Base-by-base conservation (phyloP, 2,797 vertebrate genomes). In the Lepilemur ruficaudatus region DNA sequence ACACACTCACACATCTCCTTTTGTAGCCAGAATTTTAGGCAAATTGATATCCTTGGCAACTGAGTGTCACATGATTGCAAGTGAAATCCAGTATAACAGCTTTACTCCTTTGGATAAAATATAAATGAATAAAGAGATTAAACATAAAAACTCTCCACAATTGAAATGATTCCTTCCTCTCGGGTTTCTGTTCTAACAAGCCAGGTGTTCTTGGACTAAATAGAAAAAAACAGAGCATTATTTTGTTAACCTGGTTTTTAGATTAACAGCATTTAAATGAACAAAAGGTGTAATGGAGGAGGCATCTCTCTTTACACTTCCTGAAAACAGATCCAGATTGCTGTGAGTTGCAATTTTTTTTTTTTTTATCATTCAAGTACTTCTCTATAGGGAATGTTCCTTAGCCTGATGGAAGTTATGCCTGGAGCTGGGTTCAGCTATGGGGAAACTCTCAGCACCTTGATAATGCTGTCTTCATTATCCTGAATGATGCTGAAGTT, bases 41-140 rank as follows among this genome's bases (percentile, higher is more conserved):
- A 78, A 61, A 93, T 88, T 92, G 32, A 94, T 93, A 94, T 90
- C 69, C 84, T 88, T 95, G 57, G 61, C 43, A 96, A 95, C 65
- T 2, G 4, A 50, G 13, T 91, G 72, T 88, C 90, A 92, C 20
- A 28, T 70, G 70, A 76, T 43, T 90, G 22, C 22, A 72, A 92
- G 38, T 91, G 61, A 93, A 93, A 92, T 92, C 55, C 38, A 80
- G 59, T 73, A 52, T 76, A 89, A 97, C 59, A 89, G 78, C 75
- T 93, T 84, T 96, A 61, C 15, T 89, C n/a, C 25, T 90, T 87
- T 63, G 48, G 65, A 96, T 91, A 69, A 94, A 91, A 63, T 95
- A 35, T 87, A 81, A 95, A 65, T 72, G 73, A 81, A 76, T 93
- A 94, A 43, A 4, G 55, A 89, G 73, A 93, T 93, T 92, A 87